Conservation (phyloP, 2,888 invertebrate genomes). For the Philhelius pedissequus region DNA sequence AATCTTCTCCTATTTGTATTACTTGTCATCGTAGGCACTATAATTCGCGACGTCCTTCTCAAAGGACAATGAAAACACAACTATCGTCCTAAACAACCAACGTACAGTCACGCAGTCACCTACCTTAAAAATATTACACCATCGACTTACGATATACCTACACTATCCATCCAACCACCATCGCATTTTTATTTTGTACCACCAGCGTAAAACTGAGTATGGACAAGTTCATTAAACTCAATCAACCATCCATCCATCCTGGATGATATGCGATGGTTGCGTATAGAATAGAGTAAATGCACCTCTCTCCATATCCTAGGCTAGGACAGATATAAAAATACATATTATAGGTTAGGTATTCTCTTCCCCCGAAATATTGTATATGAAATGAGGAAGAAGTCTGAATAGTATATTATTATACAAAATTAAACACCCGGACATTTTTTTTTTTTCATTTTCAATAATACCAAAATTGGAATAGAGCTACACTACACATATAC, state of each 20-base stretch:
- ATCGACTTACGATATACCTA: background rate
- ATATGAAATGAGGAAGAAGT: too few species aligned
- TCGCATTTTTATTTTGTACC: background rate
- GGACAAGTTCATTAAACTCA: constrained; percentile 66
- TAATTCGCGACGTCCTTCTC: constrained; percentile 39
- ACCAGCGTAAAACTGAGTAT: background rate
- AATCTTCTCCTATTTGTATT: constrained; percentile 13
- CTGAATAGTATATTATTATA: background rate
- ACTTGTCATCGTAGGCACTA: constrained; percentile 4
- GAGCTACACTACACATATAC: background rate
- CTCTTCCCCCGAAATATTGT: constrained; percentile 51
- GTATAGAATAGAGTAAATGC: constrained; percentile 3
- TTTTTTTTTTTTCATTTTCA: constrained; percentile 17
- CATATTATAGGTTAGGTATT: background rate
- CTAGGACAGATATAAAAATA: constrained; percentile 33
- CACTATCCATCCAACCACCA: constrained; percentile 37
- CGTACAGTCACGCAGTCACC: constrained; percentile 58
- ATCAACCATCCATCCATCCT: constrained; percentile 46
- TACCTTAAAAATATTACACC: constrained; percentile 3
- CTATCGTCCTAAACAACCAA: constrained; percentile 46
- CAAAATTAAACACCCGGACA: constrained; percentile 64
- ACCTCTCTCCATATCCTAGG: constrained; percentile 49
- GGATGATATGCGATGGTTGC: background rate
- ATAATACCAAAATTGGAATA: constrained; percentile 23
- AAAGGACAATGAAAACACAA: constrained; percentile 53